Conservation (phyloP, 2,797 vertebrate genomes). For the Masticophis lateralis region DNA sequence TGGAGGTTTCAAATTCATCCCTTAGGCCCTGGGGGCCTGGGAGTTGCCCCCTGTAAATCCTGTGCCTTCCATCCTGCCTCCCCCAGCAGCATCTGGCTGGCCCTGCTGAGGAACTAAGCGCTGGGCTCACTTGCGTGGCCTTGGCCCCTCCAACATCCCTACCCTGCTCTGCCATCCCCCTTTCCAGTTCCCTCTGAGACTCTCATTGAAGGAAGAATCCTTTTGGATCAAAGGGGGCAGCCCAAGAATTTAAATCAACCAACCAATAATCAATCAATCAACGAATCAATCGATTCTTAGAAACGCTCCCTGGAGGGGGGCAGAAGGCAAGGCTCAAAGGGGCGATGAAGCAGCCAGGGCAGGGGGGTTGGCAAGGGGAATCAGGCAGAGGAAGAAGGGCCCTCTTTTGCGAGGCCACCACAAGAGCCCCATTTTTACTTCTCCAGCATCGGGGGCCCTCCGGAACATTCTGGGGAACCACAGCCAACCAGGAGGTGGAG, state of each 20-base stretch:
- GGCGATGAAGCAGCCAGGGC: not conserved
- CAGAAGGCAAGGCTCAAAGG: not conserved
- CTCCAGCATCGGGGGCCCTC: not conserved
- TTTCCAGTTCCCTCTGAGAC: not conserved
- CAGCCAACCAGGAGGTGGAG: not conserved
- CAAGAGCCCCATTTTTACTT: not conserved
- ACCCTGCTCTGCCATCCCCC: not conserved
- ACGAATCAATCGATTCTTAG: not conserved
- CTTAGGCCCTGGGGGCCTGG: not conserved
- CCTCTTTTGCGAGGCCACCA: not conserved
- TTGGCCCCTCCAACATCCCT: not conserved
- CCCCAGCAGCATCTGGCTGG: not conserved
- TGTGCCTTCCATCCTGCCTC: not conserved
- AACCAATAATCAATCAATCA: not conserved
- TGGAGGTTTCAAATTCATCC: not conserved
- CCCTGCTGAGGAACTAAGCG: not conserved
- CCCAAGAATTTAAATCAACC: not conserved
- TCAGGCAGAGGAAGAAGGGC: not conserved
- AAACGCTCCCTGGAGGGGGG: not conserved
- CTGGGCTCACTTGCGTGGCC: not conserved
- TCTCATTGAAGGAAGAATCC: not conserved
- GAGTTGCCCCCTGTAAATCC: not conserved
- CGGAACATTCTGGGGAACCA: not conserved
- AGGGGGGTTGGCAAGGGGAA: not conserved
- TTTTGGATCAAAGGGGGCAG: not conserved